Evolutionary conservation across 2,113 vertebrate genomes (phyloP), one percentile per base, ranked within the genome.

Genomic region (Corythoichthys haematopterus): DNA sequence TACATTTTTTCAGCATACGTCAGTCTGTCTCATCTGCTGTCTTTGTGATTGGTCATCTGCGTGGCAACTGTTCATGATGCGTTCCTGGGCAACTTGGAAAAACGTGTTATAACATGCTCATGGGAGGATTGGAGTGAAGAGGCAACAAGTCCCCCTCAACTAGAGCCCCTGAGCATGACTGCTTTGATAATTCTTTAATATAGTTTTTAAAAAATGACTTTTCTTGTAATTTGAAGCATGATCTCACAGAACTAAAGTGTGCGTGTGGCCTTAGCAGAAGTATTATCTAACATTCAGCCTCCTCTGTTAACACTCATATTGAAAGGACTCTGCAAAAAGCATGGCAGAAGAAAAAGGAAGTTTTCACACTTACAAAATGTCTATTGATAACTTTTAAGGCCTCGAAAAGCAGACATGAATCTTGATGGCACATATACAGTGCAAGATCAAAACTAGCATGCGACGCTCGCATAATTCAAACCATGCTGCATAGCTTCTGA

Each of bases 391-490:
- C 55, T 43, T 20, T 61, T 11, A 20, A n/a, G 7, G 16, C 38
- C n/a, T 61, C 37, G 1, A 59, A 59, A 59, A 59, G 13, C 57
- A 38, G 15, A 43, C 58, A 61, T 43, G 58, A 37, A 57, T 57
- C 33, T 57, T 6, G 33, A 57, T 36, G 55, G 55, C 3, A 12
- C 55, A 6, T 36, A 57, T 43, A 43, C 38, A 43, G 16, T 10
- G 1, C 37, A 2, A 43, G 58, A 43, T 61, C 58, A 61, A 43
- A 43, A 61, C 38, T 1, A 8, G 9, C 13, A 59, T 59, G 35
- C 36, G 15, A 59, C 15, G 57, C 38, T 61, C 4, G 37, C 58
- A 5, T 43, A 60, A 60, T 40, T 40, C 37, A 40, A 60, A 60
- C 58, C 55, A 57, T 36, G 33, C 55, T 13, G 12, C 55, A 15